Evolutionary conservation across 2,797 vertebrate species (phyloP).

Genomic region (Esox masquinongy): DNA sequence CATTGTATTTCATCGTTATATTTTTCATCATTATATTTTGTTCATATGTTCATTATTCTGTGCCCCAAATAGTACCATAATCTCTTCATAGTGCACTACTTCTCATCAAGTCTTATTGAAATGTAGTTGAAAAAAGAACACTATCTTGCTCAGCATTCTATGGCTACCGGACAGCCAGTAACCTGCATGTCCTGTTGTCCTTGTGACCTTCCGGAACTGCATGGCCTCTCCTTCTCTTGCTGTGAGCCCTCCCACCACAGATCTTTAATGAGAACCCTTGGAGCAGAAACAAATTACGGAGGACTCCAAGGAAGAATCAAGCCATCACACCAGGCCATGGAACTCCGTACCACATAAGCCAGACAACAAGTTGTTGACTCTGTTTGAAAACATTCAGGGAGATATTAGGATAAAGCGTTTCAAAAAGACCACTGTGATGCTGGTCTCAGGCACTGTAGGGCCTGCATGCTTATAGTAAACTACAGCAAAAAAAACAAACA

Average conservation of each 20-base stretch:
- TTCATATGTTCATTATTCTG: neutral
- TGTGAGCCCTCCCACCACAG: constrained; percentile 19
- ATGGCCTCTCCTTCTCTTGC: constrained; percentile 25
- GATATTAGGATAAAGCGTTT: neutral
- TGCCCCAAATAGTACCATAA: neutral
- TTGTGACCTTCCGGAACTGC: constrained; percentile 30
- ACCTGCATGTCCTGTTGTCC: neutral
- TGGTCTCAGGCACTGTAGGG: neutral
- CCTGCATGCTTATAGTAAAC: neutral
- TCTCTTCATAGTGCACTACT: neutral
- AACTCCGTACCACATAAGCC: neutral
- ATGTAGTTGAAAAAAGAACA: neutral
- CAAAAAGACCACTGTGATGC: neutral
- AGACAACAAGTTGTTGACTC: neutral
- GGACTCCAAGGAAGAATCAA: neutral
- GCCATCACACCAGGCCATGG: neutral
- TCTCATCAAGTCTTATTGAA: neutral
- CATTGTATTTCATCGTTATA: neutral
- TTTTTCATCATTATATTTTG: neutral
- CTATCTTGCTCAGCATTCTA: too few relatives aligned
- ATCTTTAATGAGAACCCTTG: constrained; percentile 21
- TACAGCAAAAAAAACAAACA: neutral
- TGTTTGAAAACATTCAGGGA: neutral
- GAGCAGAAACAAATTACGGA: neutral
- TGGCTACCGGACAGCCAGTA: neutral